phyloP scores from a whole-genome alignment of 1,140 invertebrate genomes.

The Drosophila bifasciata region DNA sequence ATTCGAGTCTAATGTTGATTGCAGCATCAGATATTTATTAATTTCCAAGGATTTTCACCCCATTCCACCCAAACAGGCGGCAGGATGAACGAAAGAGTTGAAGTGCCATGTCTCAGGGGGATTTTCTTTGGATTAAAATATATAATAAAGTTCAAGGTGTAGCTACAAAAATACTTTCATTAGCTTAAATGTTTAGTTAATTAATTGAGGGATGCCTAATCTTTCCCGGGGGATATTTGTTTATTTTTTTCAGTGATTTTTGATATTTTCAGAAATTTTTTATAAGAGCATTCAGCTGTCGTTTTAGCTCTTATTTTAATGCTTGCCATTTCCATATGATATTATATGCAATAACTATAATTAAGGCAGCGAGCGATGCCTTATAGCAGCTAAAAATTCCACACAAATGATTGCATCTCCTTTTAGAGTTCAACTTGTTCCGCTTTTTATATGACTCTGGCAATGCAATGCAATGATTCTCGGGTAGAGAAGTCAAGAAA shows the following conservation, averaged over 20 bases:
- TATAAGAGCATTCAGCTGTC: no score
- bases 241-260: no score
- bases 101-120: neutral
- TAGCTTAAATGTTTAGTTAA: no score
- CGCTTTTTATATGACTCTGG: conserved; percentile 27
- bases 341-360: conserved; percentile 26
- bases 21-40: conserved; percentile 63
- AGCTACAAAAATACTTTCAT: no score
- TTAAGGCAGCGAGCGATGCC: conserved; percentile 26
- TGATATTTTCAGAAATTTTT: no score
- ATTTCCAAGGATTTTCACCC: conserved; percentile 24
- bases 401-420: conserved; percentile 12
- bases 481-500: conserved; percentile 6
- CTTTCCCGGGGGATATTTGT: no score
- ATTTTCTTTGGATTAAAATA: neutral
- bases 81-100: no score
- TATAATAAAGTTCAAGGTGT: no score
- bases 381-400: conserved; percentile 24
- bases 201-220: no score
- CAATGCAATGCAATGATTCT: conserved; percentile 23
- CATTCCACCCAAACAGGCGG: no score
- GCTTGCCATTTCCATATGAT: neutral
- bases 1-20: conserved; percentile 60
- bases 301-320: neutral
- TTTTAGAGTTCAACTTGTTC: conserved; percentile 7